These are phyloP conservation scores for Saccostrea cuccullata DNA, from an alignment of 1,140 invertebrate genomes.

Conservation along the genomic window DNA sequence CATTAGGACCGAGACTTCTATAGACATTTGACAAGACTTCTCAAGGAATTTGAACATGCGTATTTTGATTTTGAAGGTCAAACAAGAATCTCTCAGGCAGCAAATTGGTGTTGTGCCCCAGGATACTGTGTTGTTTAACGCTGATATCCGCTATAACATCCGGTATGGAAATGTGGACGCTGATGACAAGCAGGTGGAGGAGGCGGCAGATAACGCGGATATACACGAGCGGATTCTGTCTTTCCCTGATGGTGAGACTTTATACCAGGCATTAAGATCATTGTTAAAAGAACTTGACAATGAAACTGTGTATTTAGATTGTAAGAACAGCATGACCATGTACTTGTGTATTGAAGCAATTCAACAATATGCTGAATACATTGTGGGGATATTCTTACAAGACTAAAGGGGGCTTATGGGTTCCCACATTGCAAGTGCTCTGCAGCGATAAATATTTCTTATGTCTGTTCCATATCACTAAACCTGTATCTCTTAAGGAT, in stretches of 20 bases:
- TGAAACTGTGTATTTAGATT: too few relatives aligned
- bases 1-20: too few relatives aligned
- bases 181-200: constrained; percentile 89
- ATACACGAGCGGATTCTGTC: constrained; percentile 94
- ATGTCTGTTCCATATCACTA: too few relatives aligned
- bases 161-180: constrained; percentile 92
- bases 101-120: constrained; percentile 96
- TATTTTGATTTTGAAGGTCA: constrained; percentile 80
- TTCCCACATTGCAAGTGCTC: too few relatives aligned
- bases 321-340: too few relatives aligned
- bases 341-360: too few relatives aligned
- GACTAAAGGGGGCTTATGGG: too few relatives aligned
- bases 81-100: constrained; percentile 87
- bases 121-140: constrained; percentile 98
- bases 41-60: background rate
- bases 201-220: constrained; percentile 93
- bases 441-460: too few relatives aligned
- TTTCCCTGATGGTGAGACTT: constrained; percentile 87
- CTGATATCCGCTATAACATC: constrained; percentile 97
- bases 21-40: too few relatives aligned
- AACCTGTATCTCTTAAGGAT: too few relatives aligned
- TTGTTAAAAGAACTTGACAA: background rate
- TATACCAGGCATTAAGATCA: background rate
- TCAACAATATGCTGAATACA: too few relatives aligned
- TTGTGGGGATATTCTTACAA: too few relatives aligned